phyloP scores from a whole-genome alignment of 2,888 invertebrate genomes.

The Galerucella calmariensis region DNA sequence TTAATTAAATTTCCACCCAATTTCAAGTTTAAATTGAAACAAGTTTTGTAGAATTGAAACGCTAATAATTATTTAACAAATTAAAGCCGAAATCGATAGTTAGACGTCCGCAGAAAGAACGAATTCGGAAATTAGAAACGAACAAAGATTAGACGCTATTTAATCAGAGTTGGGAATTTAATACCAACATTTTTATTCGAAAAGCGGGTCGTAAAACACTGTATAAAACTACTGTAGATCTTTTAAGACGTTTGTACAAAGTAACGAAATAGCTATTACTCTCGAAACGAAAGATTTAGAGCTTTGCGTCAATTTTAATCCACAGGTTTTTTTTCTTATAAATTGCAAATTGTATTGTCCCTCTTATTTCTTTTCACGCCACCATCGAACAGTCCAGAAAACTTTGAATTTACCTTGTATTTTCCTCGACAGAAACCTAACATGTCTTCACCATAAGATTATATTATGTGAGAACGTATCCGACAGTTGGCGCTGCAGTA shows the following conservation, averaged over 20 bases:
- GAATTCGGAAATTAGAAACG: slow-evolving; percentile 28
- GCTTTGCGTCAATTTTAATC: slow-evolving; percentile 12
- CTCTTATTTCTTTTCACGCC: background rate
- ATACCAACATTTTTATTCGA: slow-evolving; percentile 32
- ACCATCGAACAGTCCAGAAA: too few relatives aligned
- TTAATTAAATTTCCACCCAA: background rate
- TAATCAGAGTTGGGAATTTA: slow-evolving; percentile 32
- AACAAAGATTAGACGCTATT: slow-evolving; percentile 27
- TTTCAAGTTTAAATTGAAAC: slow-evolving; percentile 1
- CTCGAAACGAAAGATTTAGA: slow-evolving; percentile 15
- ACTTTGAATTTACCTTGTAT: too few relatives aligned
- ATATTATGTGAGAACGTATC: too few relatives aligned
- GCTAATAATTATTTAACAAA: slow-evolving; percentile 14
- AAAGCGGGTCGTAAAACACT: slow-evolving; percentile 23
- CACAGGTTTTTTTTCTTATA: background rate
- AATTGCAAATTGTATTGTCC: background rate
- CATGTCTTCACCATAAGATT: too few relatives aligned
- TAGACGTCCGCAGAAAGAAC: background rate
- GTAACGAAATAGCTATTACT: slow-evolving; percentile 20
- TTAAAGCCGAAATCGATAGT: background rate
- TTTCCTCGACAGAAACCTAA: too few relatives aligned
- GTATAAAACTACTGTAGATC: slow-evolving; percentile 20
- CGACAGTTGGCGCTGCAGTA: too few relatives aligned
- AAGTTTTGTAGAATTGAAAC: slow-evolving; percentile 1
- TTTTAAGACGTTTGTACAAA: slow-evolving; percentile 27